Percentiles rank a stretch among this genome's conserved stretches.
phyloP scores from a whole-genome alignment of 2,113 vertebrate species.

The Neogobius melanostomus region DNA sequence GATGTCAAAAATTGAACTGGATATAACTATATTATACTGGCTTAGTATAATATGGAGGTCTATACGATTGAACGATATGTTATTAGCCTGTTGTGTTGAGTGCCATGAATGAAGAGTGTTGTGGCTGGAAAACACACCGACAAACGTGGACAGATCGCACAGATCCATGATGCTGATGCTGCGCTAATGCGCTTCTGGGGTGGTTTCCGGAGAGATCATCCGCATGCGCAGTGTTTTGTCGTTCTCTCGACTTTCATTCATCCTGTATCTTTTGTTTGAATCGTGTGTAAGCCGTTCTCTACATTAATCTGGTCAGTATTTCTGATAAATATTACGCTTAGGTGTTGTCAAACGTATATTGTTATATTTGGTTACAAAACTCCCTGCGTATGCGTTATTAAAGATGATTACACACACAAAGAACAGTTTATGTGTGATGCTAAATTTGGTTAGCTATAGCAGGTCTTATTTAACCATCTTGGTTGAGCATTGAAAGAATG shows the following conservation, averaged over 20 bases:
- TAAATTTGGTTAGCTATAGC: conserved; percentile 7
- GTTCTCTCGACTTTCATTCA: not conserved
- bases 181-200: conserved; percentile 7
- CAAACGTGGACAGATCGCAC: not conserved
- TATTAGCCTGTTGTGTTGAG: too few species aligned
- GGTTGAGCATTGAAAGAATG: not conserved
- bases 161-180: conserved; percentile 60
- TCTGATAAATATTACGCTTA: not conserved
- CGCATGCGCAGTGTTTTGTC: conserved; percentile 50
- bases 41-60: too few species aligned
- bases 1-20: too few species aligned
- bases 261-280: not conserved
- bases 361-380: not conserved
- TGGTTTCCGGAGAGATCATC: not conserved
- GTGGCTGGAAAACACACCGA: not conserved
- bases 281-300: not conserved
- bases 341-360: not conserved
- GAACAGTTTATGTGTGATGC: not conserved
- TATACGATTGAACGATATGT: too few species aligned
- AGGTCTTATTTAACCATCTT: conserved; percentile 25
- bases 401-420: too few species aligned
- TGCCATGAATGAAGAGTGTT: too few species aligned
- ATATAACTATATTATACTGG: too few species aligned
- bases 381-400: not conserved
- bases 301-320: not conserved